Evolutionary conservation across 2,888 invertebrate species (phyloP).

Genomic region (Heliothis peltigera): DNA sequence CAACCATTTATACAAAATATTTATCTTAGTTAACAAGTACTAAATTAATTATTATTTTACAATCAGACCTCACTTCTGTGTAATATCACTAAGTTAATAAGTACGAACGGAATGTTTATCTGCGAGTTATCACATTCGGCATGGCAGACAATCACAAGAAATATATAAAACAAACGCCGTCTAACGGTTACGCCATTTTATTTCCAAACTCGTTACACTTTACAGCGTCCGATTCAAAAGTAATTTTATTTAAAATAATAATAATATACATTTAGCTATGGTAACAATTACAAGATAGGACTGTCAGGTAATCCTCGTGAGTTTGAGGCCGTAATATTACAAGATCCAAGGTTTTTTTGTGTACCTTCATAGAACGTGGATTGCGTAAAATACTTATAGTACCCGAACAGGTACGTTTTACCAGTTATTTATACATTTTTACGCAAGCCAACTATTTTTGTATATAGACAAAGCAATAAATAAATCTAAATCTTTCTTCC

Average conservation of each 20-base stretch:
- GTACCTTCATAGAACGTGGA: conserved; percentile 47
- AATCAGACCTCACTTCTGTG: conserved; percentile 85
- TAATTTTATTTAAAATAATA: conserved; percentile 71
- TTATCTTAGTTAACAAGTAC: conserved; percentile 87
- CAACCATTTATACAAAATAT: conserved; percentile 90
- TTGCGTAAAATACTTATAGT: conserved; percentile 51
- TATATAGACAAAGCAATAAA: conserved; percentile 78
- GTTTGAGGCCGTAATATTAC: conserved; percentile 43
- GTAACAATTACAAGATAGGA: conserved; percentile 83
- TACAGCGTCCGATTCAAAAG: conserved; percentile 61
- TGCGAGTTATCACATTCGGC: conserved; percentile 85
- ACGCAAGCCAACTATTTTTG: conserved; percentile 57
- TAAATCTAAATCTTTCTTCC: conserved; percentile 79
- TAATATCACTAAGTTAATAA: conserved; percentile 80
- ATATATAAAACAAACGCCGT: conserved; percentile 60
- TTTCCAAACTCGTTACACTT: conserved; percentile 58
- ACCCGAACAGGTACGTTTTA: conserved; percentile 44
- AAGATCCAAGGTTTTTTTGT: conserved; percentile 36
- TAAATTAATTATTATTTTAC: conserved; percentile 86
- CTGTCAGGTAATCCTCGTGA: conserved; percentile 59
- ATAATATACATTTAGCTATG: conserved; percentile 82
- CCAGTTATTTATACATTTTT: conserved; percentile 56
- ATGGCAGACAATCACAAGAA: conserved; percentile 80
- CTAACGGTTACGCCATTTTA: conserved; percentile 47
- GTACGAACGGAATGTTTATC: conserved; percentile 80